Base-by-base conservation (phyloP, 2,113 vertebrate genomes). In the Turnix velox region DNA sequence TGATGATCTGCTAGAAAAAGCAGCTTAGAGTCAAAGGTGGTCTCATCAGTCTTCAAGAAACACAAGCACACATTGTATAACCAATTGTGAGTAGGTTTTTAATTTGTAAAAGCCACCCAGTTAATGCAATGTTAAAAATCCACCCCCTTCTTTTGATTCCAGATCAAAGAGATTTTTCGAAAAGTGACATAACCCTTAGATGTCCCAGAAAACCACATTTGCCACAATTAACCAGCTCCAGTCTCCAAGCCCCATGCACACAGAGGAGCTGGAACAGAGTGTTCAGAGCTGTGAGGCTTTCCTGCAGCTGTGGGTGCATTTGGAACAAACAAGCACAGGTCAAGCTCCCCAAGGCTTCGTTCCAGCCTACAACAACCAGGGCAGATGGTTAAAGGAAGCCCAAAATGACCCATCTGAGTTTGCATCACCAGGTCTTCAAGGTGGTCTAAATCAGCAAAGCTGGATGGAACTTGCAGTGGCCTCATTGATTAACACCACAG, bases 101-200 rank as follows among this genome's bases (percentile, higher is more conserved):
- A 93, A 96, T 97, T 96, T 96, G 95, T 87, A 96, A 97, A 97
- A 96, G 95, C 95, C 96, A 94, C 92, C 95, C 91, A 95, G 95
- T 93, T 83, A 87, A 91, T 81, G 89, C 39, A 45, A 96, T 0
- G 8, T 59, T 94, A 88, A 92, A 89, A 94, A 72, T 77, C 95
- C 94, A 94, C 95, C 96, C 96, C 79, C 87, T 95, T 88, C 96
- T 96, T 97, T 96, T 97, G 96, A 97, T 92, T 95, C 83, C 33
- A 96, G 96, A 97, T 97, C 96, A 97, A 96, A 97, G 96, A 89
- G 90, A 92, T 92, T 95, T 88, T 95, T 81, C 80, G 73, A 93
- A 88, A 96, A 97, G 95, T 97, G 96, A 95, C 96, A 96, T 95
- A 96, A 95, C 94, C 93, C 92, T 92, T 78, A 75, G 89, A 91